Base-by-base conservation (phyloP, 2,113 vertebrate genomes). In the Sphaerodactylus townsendi region DNA sequence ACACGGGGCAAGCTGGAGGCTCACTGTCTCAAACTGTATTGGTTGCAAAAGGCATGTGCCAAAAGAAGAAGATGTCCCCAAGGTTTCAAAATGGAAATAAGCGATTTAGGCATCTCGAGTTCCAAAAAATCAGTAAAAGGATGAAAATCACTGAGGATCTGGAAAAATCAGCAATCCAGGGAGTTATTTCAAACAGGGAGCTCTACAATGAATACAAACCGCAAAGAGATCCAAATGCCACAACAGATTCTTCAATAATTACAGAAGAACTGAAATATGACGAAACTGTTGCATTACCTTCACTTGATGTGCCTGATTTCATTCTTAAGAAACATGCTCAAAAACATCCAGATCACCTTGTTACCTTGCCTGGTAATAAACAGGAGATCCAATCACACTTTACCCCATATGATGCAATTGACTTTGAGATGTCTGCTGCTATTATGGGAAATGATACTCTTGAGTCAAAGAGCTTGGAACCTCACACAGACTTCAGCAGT, bases 61-160 rank as follows among this genome's bases (percentile, higher is more conserved):
- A 84, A 83, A 89, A 56, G 2, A 75, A 79, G 88, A 87, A 72
- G 82, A 91, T 59, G 59, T 82, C 90, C 87, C 90, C 89, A 15
- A 80, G 75, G 82, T 83, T 74, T 92, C 86, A 81, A 87, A 89
- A 41, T 92, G 88, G 92, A 91, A 94, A 66, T 53, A 92, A 84
- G 39, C 66, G 56, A 80, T 83, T 84, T 53, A 41, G 68, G 77
- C 92, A 21, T 87, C 14, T 19, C 80, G 68, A 83, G 46, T 84
- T 71, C 66, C 92, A 89, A 91, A 95, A 91, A 78, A 65, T 10
- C 80, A 91, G 84, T 39, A 95, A 95, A 91, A 93, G 48, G 3
- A 41, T 85, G 25, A 95, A 95, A 83, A 80, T 92, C 25, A 25
- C 66, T 28, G 92, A 92, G 83, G 87, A 93, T 77, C 35, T 48